Evolutionary conservation across 2,113 vertebrate genomes (phyloP).

Genomic region (Thalassarche chlororhynchos): DNA sequence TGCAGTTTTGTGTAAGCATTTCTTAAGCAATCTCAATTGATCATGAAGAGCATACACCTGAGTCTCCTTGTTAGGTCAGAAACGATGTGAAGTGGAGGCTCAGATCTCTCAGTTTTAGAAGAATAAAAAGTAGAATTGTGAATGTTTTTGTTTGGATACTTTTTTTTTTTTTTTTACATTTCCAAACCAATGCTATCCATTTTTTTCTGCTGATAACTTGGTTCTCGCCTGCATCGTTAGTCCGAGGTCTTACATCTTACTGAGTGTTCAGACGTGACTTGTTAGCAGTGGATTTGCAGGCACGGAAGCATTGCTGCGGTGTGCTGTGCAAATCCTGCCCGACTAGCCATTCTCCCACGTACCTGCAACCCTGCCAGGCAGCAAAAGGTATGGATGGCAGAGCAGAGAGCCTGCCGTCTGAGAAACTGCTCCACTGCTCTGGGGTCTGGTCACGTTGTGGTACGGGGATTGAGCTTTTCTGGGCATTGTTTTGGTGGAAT

Average conservation of each 20-base stretch:
- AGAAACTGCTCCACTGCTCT: not conserved
- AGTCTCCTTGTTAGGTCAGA: not conserved
- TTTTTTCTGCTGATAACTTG: not conserved
- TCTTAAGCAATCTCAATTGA: not conserved
- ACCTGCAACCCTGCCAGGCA: not conserved
- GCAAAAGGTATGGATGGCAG: not conserved
- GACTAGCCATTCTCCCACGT: not conserved
- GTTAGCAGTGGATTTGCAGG: not conserved
- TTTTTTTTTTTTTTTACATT: not conserved
- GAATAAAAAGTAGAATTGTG: not conserved
- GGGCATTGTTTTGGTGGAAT: not conserved
- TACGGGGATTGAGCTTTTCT: not conserved
- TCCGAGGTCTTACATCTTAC: not conserved
- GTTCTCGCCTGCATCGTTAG: not conserved
- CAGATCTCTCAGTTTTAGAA: not conserved
- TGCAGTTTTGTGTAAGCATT: not conserved
- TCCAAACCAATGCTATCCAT: not conserved
- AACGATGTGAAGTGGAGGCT: not conserved
- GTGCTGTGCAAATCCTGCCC: not conserved
- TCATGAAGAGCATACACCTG: not conserved
- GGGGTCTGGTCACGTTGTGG: not conserved
- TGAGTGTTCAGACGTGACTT: not conserved
- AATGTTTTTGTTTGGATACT: not conserved
- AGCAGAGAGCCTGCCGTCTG: not conserved
- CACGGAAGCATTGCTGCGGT: not conserved